These are phyloP conservation scores for Turritopsis dohrnii DNA, from an alignment of 30 jellyfish, hydroid and myxozoan species.

Conservation along the genomic window DNA sequence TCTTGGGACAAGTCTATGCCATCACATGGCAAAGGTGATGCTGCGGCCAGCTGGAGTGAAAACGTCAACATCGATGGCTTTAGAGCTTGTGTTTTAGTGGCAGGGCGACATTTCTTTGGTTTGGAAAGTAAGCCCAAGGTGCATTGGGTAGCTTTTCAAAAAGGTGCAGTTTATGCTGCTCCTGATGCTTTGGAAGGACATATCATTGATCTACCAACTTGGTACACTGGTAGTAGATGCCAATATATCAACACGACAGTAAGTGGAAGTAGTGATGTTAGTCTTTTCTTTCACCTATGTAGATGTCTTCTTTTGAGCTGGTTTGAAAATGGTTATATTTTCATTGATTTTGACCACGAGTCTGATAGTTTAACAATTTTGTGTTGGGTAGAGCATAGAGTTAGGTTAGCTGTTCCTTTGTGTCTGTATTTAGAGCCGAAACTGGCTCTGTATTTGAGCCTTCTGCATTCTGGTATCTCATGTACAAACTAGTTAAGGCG, in stretches of 20 bases:
- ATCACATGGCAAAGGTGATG: neutral
- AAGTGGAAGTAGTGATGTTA: neutral
- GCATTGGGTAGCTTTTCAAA: conserved; percentile 27
- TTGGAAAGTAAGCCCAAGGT: conserved; percentile 2
- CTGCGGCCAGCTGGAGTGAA: conserved; percentile 34
- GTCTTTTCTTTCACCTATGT: no score
- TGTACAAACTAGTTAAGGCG: no score
- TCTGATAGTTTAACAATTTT: no score
- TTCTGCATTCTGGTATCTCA: no score
- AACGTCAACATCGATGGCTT: conserved; percentile 13
- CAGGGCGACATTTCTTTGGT: conserved; percentile 28
- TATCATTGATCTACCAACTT: neutral
- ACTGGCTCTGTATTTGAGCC: no score
- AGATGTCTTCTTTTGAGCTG: no score
- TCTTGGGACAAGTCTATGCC: conserved; percentile 4
- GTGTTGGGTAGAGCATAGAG: no score
- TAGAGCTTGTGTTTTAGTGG: conserved; percentile 34
- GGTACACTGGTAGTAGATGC: conserved; percentile 35
- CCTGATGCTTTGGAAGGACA: neutral
- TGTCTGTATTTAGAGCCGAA: no score
- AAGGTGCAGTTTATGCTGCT: neutral
- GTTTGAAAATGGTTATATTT: no score
- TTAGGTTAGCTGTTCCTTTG: no score
- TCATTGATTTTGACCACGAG: no score
- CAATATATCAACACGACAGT: neutral